These are phyloP conservation scores for Burhinus oedicnemus DNA, from an alignment of 2,113 vertebrate species.

Conservation along the genomic window DNA sequence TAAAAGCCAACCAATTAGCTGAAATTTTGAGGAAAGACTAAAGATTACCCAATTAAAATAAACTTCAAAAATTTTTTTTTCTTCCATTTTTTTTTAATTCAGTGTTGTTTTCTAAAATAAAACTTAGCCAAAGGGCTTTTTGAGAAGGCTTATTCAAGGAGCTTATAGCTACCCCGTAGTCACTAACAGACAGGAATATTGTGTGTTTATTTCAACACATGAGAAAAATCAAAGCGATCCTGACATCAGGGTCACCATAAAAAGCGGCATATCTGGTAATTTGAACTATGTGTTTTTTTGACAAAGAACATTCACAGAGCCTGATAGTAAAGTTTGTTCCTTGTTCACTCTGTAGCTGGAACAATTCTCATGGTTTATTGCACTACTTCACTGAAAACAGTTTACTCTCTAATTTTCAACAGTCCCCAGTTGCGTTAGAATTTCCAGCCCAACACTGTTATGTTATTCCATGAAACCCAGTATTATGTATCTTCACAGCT, in stretches of 20 bases:
- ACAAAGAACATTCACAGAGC: not conserved
- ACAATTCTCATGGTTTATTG: not conserved
- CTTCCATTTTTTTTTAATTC: not conserved
- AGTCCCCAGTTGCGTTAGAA: not conserved
- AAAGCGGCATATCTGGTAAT: not conserved
- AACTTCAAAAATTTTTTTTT: not conserved
- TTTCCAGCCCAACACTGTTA: not conserved
- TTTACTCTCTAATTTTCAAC: not conserved
- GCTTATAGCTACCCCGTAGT: not conserved
- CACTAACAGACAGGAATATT: not conserved
- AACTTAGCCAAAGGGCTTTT: not conserved
- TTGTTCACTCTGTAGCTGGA: not conserved
- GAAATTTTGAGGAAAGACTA: not conserved
- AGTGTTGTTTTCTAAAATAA: not conserved
- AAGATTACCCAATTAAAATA: not conserved
- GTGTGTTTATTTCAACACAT: not conserved
- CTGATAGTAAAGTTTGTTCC: not conserved
- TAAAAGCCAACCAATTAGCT: not conserved
- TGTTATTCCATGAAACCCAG: not conserved
- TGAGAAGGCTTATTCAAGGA: not conserved
- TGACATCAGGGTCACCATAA: not conserved
- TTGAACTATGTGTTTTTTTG: not conserved
- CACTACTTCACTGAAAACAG: not conserved
- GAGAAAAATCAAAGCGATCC: not conserved
- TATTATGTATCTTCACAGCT: not conserved